These are phyloP conservation scores for Sminthurinus aureus DNA, from an alignment of 2,888 invertebrate species.

Conservation along the genomic window DNA sequence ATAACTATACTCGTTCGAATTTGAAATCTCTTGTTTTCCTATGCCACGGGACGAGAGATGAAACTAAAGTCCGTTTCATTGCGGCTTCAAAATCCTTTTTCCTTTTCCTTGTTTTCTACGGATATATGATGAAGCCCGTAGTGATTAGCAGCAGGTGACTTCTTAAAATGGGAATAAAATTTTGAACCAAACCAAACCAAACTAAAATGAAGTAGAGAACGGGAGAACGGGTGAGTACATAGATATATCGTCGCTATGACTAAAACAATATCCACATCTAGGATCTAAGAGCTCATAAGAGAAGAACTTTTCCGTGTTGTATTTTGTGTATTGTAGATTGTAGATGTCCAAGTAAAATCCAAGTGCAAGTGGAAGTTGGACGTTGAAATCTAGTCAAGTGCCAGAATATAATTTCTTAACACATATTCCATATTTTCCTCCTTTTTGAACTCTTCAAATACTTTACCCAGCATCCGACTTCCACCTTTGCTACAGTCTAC, in stretches of 20 bases:
- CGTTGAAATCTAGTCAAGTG: too few species aligned
- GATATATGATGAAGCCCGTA: conserved; percentile 11
- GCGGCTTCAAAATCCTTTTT: neutral
- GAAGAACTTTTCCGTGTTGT: neutral
- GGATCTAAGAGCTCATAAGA: neutral
- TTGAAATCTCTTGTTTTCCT: too few species aligned
- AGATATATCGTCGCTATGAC: neutral
- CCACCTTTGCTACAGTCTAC: too few species aligned
- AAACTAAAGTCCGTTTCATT: neutral
- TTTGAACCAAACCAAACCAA: neutral
- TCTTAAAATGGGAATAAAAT: conserved; percentile 26
- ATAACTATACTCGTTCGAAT: too few species aligned
- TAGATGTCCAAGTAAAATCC: neutral
- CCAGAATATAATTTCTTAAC: too few species aligned
- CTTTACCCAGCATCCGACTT: too few species aligned
- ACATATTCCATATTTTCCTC: too few species aligned
- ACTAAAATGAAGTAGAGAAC: neutral
- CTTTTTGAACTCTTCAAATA: too few species aligned
- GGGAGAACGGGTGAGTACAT: too few species aligned
- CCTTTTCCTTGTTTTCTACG: neutral
- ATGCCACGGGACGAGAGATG: too few species aligned
- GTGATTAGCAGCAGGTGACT: conserved; percentile 29
- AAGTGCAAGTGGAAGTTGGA: too few species aligned
- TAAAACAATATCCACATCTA: neutral
- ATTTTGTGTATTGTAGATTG: neutral